phyloP scores from a whole-genome alignment of 2,113 vertebrate genomes.

The Odontophorus gujanensis region DNA sequence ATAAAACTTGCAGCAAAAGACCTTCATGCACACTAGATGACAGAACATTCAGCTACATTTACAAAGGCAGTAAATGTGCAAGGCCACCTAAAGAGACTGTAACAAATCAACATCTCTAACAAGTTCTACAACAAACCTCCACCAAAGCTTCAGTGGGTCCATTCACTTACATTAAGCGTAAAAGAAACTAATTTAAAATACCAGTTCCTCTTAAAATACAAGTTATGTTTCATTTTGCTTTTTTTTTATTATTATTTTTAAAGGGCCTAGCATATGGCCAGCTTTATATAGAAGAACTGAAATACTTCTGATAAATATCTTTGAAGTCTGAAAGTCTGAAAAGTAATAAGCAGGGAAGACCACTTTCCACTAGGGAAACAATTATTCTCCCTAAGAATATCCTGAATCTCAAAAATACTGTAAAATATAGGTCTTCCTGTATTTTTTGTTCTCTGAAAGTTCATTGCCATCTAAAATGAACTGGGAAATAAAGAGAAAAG shows the following conservation, averaged over 20 bases:
- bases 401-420: neutral
- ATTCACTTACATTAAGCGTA: neutral
- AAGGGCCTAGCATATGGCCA: neutral
- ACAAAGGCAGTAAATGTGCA: neutral
- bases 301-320: neutral
- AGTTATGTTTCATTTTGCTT: neutral
- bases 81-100: neutral
- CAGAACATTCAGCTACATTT: neutral
- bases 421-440: neutral
- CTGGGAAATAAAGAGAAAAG: neutral
- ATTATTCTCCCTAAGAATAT: neutral
- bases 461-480: neutral
- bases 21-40: neutral
- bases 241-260: neutral
- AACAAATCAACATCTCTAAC: neutral
- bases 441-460: neutral
- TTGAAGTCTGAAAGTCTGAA: neutral
- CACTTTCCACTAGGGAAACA: rapidly evolving
- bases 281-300: neutral
- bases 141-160: neutral
- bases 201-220: neutral
- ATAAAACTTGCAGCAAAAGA: neutral
- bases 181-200: neutral
- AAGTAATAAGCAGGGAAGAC: neutral
- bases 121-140: neutral